Percentiles rank a stretch among this genome's conserved stretches.
Evolutionary conservation across 92 coral and sea anemone genomes (phyloP).

Genomic region (Metridium senile): DNA sequence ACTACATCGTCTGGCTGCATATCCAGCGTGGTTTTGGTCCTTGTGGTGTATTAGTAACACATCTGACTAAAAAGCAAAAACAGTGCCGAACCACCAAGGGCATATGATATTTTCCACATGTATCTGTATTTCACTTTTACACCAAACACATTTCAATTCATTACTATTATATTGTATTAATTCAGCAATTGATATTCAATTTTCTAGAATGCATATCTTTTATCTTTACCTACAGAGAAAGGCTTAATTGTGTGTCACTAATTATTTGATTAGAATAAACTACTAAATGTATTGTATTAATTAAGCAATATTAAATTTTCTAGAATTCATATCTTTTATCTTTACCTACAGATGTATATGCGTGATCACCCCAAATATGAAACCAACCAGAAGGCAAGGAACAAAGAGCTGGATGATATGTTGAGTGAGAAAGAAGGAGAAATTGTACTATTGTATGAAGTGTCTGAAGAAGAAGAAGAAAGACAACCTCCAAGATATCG

Average conservation of each 20-base stretch:
- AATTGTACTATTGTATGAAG: slow-evolving; percentile 87
- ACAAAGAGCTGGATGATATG: slow-evolving; percentile 79
- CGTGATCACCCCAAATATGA: slow-evolving; percentile 86
- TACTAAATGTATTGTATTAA: not conserved
- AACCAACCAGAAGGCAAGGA: slow-evolving; percentile 69
- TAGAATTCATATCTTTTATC: not conserved
- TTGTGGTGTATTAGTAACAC: no score
- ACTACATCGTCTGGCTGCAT: no score
- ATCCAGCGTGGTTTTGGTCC: no score
- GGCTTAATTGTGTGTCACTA: no score
- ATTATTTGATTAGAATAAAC: no score
- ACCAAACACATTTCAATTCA: no score
- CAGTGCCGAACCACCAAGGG: no score
- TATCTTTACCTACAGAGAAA: slow-evolving; percentile 33
- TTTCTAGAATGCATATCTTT: not conserved
- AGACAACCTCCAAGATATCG: slow-evolving; percentile 15
- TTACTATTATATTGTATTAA: not conserved
- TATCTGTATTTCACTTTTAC: no score
- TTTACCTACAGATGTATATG: slow-evolving; percentile 48
- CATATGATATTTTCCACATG: no score
- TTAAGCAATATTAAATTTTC: not conserved
- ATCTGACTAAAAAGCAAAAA: no score
- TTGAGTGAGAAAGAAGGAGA: slow-evolving; percentile 86
- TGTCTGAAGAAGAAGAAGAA: slow-evolving; percentile 66
- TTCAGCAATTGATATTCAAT: not conserved